phyloP scores from a whole-genome alignment of 2,113 vertebrate species.

The Nematolebias whitei region DNA sequence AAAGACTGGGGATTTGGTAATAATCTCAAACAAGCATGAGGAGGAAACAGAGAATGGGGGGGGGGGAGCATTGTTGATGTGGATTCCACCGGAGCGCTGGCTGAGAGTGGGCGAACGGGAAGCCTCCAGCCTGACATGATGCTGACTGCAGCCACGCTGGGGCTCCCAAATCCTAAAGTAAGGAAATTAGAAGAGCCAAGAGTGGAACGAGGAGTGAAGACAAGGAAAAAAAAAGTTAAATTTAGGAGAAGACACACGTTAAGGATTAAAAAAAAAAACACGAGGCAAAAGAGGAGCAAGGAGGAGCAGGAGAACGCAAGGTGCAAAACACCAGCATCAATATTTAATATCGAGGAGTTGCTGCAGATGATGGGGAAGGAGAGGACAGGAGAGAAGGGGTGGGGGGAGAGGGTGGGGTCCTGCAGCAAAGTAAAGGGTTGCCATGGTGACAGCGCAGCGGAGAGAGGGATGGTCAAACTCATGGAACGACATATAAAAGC shows the following conservation, averaged over 20 bases:
- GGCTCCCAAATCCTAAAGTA: constrained; percentile 49
- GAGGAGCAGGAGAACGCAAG: constrained; percentile 35
- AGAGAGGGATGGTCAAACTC: constrained; percentile 77
- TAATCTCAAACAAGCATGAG: constrained; percentile 11
- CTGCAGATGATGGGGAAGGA: constrained; percentile 72
- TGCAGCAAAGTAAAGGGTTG: constrained; percentile 82
- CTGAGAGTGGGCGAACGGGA: constrained; percentile 69
- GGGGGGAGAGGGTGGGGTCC: constrained; percentile 79
- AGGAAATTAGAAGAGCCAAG: constrained; percentile 10
- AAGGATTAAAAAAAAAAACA: constrained; percentile 13
- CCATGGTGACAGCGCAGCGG: constrained; percentile 78
- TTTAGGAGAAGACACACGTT: constrained; percentile 10
- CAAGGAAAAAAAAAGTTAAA: neutral
- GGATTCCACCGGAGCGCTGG: constrained; percentile 70
- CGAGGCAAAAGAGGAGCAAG: constrained; percentile 6
- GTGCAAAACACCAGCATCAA: constrained; percentile 78
- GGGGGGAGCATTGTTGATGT: constrained; percentile 59
- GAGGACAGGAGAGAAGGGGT: constrained; percentile 44
- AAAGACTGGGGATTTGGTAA: constrained; percentile 46
- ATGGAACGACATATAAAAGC: constrained; percentile 68
- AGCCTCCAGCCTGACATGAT: constrained; percentile 57
- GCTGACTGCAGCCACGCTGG: constrained; percentile 55
- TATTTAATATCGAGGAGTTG: constrained; percentile 79
- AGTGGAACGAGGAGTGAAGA: neutral
- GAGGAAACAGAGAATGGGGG: constrained; percentile 48